Evolutionary conservation across 2,113 vertebrate species (phyloP).

Genomic region (Diglossa brunneiventris): DNA sequence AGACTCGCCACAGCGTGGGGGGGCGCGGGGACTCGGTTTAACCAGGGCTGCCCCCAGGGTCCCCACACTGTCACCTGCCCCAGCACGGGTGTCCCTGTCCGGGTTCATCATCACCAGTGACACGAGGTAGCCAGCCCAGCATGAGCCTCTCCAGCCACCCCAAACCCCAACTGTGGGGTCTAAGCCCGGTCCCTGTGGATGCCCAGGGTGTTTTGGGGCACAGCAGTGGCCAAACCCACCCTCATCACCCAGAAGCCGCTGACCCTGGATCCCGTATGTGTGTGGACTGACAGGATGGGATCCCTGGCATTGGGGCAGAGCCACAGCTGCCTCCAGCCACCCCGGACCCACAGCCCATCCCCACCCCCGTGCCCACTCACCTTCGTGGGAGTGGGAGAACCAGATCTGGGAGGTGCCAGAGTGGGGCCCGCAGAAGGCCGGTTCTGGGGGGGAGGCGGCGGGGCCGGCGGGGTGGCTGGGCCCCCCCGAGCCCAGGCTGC

Average conservation of each 20-base stretch:
- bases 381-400: slow-evolving; percentile 98
- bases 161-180: rapidly evolving
- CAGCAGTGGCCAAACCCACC: rapidly evolving
- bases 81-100: rapidly evolving
- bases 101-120: not conserved
- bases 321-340: rapidly evolving
- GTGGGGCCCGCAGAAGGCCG: slow-evolving; percentile 88
- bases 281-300: not conserved
- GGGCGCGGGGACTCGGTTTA: not conserved
- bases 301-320: not conserved
- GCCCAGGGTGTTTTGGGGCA: not conserved
- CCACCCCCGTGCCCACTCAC: slow-evolving; percentile 60
- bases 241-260: not conserved
- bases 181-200: rapidly evolving
- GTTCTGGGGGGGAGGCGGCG: slow-evolving; percentile 86
- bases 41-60: not conserved
- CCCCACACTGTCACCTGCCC: not conserved
- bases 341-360: rapidly evolving
- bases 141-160: rapidly evolving
- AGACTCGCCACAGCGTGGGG: not conserved
- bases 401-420: slow-evolving; percentile 93
- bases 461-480: slow-evolving; percentile 86
- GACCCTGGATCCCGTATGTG: rapidly evolving
- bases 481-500: slow-evolving; percentile 88
- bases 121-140: rapidly evolving